Percentiles rank a stretch among this genome's conserved stretches.
These are phyloP conservation scores for Linhomoeus sp. DNA, from an alignment of 2,888 invertebrate genomes.

Conservation along the genomic window DNA sequence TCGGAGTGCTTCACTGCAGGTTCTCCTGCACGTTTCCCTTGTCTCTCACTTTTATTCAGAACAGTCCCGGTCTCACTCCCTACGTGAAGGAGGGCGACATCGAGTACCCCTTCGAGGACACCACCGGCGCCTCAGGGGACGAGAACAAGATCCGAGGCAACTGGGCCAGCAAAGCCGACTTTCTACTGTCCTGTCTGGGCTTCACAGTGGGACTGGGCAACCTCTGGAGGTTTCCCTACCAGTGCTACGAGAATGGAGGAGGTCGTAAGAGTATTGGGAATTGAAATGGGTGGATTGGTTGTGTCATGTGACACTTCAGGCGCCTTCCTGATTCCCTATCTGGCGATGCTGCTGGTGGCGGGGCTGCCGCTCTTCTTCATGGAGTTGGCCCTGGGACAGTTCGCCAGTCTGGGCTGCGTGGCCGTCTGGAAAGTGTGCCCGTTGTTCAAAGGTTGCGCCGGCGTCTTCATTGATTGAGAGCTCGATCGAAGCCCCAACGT, in stretches of 20 bases:
- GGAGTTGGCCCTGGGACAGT: slow-evolving; percentile 64
- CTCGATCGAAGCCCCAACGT: not conserved
- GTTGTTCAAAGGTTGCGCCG: slow-evolving; percentile 40
- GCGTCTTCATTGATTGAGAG: no score
- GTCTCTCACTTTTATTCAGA: no score
- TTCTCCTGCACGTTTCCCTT: no score
- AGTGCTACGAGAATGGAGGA: slow-evolving; percentile 21
- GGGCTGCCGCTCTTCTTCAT: slow-evolving; percentile 62
- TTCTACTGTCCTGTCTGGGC: slow-evolving; percentile 41
- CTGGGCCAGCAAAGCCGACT: slow-evolving; percentile 34
- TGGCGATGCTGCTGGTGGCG: slow-evolving; percentile 53
- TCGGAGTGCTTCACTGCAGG: no score
- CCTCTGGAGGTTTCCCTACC: slow-evolving; percentile 45
- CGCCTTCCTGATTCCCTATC: slow-evolving; percentile 57
- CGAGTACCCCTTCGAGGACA: slow-evolving; percentile 24
- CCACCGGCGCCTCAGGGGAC: slow-evolving; percentile 18
- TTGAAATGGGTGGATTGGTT: not conserved
- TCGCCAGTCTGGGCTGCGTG: slow-evolving; percentile 49
- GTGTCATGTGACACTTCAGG: slow-evolving; percentile 18
- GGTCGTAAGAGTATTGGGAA: not conserved
- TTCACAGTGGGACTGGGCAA: slow-evolving; percentile 35
- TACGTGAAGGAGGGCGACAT: slow-evolving; percentile 21
- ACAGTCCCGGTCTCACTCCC: slow-evolving; percentile 9
- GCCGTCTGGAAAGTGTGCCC: slow-evolving; percentile 61
- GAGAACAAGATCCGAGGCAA: slow-evolving; percentile 34